Base-by-base conservation (phyloP, 2,888 invertebrate species). In the Lochmaea capreae region DNA sequence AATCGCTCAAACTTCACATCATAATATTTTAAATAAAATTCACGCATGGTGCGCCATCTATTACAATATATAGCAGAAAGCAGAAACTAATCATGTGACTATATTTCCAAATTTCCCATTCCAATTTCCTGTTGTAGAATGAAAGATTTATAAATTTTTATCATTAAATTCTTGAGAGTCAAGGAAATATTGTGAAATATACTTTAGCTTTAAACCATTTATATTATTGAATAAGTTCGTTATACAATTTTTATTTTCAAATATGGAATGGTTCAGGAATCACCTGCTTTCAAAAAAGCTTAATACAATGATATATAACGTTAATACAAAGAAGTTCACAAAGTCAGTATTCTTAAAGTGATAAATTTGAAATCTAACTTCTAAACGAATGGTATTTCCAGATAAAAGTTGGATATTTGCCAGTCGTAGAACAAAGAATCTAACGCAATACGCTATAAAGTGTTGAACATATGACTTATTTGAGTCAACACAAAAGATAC, bases 341-440 rank as follows among this genome's bases (percentile, higher is more conserved):
- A 43, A 74, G 68, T 74, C 67, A 66, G 74, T 72, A 66, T 71
- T 70, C 46, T 54, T 72, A 69, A 59, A 43, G 71, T 43, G 67
- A 71, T 74, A 74, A 74, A 74, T 74, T 74, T 65, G 26, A 49
- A 65, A 74, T 71, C 70, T 71, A 74, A 70, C 70, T 74, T 67
- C 71, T 58, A 70, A 73, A 70, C 71, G 71, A 74, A 68, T 65
- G 68, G 74, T 68, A 68, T 71, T 72, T 72, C 54, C 71, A 72
- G 74, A 74, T 74, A 74, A 74, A 74, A 74, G 58, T 74, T 74
- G 74, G 74, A 68, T 69, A 74, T 71, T 74, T 74, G 74, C 74
- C 74, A 74, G 67, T 67, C 33, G 58, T 72, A 68, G 74, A 74
- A 74, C 74, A 74, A 74, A 74, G 74, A 71, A 74, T 70, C 66